Conservation (phyloP, 2,797 vertebrate genomes). For the Spea hammondii region DNA sequence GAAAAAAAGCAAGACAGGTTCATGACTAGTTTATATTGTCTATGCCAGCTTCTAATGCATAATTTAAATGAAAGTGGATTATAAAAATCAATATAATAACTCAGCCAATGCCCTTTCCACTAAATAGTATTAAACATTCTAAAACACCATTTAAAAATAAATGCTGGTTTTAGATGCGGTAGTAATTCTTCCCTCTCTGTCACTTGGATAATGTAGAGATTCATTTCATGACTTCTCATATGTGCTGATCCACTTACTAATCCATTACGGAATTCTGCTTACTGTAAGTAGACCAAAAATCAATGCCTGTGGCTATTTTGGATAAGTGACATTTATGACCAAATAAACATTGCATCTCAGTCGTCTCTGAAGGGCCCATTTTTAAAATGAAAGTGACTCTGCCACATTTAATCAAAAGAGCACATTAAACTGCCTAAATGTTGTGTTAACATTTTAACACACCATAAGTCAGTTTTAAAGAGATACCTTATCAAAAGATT, state of each 20-base stretch:
- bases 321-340: conserved; percentile 3
- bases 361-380: not conserved
- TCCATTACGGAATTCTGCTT: conserved; percentile 57
- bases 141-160: conserved; percentile 5
- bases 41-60: not conserved
- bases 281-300: conserved; percentile 57
- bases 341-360: not conserved
- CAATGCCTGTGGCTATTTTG: conserved; percentile 42
- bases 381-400: not conserved
- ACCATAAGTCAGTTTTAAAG: too few species aligned
- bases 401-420: too few species aligned
- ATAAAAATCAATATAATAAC: not conserved
- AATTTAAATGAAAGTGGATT: not conserved
- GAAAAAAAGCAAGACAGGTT: not conserved
- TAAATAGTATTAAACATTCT: not conserved
- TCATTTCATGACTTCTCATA: not conserved
- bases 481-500: too few species aligned
- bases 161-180: not conserved
- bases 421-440: too few species aligned
- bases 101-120: not conserved
- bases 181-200: not conserved
- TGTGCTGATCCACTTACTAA: conserved; percentile 54
- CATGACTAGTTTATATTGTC: not conserved
- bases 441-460: too few species aligned
- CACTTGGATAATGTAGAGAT: not conserved